Base-by-base conservation (phyloP, 2,113 vertebrate species). In the Gymnogyps californianus region DNA sequence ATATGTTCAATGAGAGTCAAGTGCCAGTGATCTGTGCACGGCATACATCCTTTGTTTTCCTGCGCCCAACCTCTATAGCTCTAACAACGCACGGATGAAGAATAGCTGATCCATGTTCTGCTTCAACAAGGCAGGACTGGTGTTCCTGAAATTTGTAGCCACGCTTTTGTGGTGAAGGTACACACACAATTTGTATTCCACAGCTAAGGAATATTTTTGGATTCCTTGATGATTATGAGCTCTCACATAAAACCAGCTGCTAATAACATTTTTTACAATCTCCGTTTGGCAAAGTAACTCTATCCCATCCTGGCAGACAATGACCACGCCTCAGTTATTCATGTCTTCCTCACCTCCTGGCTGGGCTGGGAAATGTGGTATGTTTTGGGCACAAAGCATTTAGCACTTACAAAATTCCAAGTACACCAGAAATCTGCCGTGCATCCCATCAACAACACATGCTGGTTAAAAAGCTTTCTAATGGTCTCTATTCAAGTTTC, bases 181-280 rank as follows among this genome's bases (percentile, higher is more conserved):
- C 31, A 90, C 18, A 52, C 8, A 34, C 42, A 89, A 36, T 87
- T 87, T 79, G 76, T 87, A 80, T 64, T 82, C 36, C 52, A 87
- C 40, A 88, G 62, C 78, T 52, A 85, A 82, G 31, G 36, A 93
- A 36, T 87, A 79, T 72, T 94, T 84, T 69, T 91, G 0, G 78
- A 90, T 91, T 71, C 81, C 52, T 94, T 87, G 52, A 28, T 10
- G 78, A 93, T 87, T 91, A 40, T 49, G 70, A 87, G 49, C 57
- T 93, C 74, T 89, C 78, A 61, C 84, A 83, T 91, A 61, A 88
- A 94, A 90, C 90, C 91, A 97, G 94, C 95, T 96, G 96, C 70
- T 91, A 97, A 80, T 87, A 95, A 85, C 78, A 91, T 88, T 82
- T 92, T 93, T 93, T 67, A 79, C 87, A 83, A 93, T 94, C 84